Percentiles rank a stretch among this genome's conserved stretches.
Conservation (phyloP, 2,797 vertebrate species). For the Carcharodon carcharias region DNA sequence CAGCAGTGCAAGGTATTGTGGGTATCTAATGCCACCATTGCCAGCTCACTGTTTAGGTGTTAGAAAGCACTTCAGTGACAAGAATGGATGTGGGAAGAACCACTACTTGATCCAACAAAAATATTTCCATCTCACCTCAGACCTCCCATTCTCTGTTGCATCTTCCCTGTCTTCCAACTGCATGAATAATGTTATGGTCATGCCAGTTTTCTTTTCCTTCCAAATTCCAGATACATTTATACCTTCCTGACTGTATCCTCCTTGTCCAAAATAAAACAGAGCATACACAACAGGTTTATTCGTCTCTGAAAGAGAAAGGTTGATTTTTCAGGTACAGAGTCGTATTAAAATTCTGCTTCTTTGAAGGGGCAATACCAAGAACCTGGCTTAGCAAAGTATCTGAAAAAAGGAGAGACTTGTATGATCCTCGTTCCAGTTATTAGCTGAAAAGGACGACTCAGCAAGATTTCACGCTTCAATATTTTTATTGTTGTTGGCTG, state of each 20-base stretch:
- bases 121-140: not conserved
- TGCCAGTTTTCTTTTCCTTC: not conserved
- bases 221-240: not conserved
- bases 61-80: too few relatives aligned
- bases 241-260: not conserved
- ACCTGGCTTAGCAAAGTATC: too few relatives aligned
- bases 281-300: not conserved
- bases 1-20: not conserved
- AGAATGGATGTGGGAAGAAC: too few relatives aligned
- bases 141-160: not conserved
- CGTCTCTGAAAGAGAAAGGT: not conserved
- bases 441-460: too few relatives aligned
- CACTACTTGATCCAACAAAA: too few relatives aligned
- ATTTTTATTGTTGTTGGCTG: too few relatives aligned
- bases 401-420: too few relatives aligned
- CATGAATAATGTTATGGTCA: not conserved
- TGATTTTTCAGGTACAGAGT: not conserved
- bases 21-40: not conserved
- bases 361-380: not conserved
- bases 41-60: not conserved
- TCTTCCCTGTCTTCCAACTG: not conserved
- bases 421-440: too few relatives aligned
- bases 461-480: too few relatives aligned
- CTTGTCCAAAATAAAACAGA: not conserved
- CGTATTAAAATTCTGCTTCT: not conserved